Percentiles rank a stretch among this genome's conserved stretches.
These are phyloP conservation scores for Aplochiton taeniatus DNA, from an alignment of 2,797 vertebrate species.

Conservation along the genomic window DNA sequence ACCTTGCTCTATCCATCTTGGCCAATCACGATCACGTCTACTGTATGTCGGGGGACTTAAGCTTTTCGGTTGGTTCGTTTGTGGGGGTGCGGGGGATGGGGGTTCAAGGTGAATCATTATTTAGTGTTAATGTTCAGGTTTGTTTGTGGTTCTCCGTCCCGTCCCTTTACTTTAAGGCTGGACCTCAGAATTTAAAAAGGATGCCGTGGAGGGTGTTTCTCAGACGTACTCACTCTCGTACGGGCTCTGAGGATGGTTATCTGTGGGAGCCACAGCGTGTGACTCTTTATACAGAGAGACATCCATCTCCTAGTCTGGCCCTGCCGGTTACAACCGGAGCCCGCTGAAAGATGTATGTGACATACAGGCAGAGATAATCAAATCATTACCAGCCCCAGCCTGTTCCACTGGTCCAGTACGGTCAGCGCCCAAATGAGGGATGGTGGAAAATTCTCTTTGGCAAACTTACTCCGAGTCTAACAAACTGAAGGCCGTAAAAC, in stretches of 20 bases:
- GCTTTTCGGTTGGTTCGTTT: conserved; percentile 18
- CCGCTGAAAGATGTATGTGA: conserved; percentile 54
- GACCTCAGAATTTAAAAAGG: too few species aligned
- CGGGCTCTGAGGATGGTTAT: conserved; percentile 36
- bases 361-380: conserved; percentile 51
- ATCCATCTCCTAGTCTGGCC: conserved; percentile 43
- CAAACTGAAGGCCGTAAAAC: conserved; percentile 27
- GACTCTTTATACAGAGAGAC: conserved; percentile 30
- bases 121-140: too few species aligned
- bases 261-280: conserved; percentile 18
- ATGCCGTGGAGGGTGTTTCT: too few species aligned
- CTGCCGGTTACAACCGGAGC: conserved; percentile 25
- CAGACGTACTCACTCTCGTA: neutral
- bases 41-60: too few species aligned
- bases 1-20: conserved; percentile 39
- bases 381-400: conserved; percentile 36
- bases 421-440: conserved; percentile 49
- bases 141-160: too few species aligned
- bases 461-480: conserved; percentile 48
- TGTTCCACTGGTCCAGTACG: conserved; percentile 69
- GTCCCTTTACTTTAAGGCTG: too few species aligned
- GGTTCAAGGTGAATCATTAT: too few species aligned
- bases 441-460: conserved; percentile 47
- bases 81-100: neutral
- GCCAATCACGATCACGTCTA: neutral